Evolutionary conservation across 2,888 invertebrate species (phyloP), one percentile per base, ranked within the genome.

Genomic region (Chymomyza fuscimana): DNA sequence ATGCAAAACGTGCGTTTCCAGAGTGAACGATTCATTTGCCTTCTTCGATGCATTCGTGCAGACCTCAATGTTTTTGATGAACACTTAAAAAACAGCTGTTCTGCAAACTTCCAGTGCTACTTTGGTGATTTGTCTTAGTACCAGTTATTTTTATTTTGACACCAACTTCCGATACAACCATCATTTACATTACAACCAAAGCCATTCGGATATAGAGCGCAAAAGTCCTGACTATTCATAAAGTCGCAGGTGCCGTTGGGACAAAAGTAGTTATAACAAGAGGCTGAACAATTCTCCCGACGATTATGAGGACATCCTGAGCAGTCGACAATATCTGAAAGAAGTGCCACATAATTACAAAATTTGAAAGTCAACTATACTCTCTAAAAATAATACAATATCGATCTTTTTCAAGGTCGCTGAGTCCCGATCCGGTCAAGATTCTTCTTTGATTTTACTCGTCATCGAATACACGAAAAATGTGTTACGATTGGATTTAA

Each of bases 81-180:
- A 4, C 32, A 32, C 32, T 32, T 32, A 32, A 25, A 25, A 25
- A 25, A 2, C 22, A 22, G 0, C 4, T 25, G 4, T 25, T 25
- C 4, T 22, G 3, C 22, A 22, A 22, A 2, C 3, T 25, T 25
- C 4, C 2, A 25, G 25, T 25, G 25, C 25, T 25, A 25, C 25
- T 36, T 58, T 51, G 2, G 36, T 36, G 36, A 4, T 46, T 46
- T 6, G 12, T 46, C 2, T 46, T 46, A 46, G 12, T 12, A 9
- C 3, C 36, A 54, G 4, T 16, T 7, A 4, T 19, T 4, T 19
- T 75, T 78, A 15, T 73, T 65, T 10, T 46, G 72, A 59, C 89
- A 90, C 89, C 89, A 89, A 46, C 84, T 70, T 87, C 88, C 88
- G 15, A 87, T 69, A 61, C 90, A 89, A 2, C 89, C 90, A 67